Evolutionary conservation across 2,888 invertebrate species (phyloP).

Genomic region (Nymphalis c-album): DNA sequence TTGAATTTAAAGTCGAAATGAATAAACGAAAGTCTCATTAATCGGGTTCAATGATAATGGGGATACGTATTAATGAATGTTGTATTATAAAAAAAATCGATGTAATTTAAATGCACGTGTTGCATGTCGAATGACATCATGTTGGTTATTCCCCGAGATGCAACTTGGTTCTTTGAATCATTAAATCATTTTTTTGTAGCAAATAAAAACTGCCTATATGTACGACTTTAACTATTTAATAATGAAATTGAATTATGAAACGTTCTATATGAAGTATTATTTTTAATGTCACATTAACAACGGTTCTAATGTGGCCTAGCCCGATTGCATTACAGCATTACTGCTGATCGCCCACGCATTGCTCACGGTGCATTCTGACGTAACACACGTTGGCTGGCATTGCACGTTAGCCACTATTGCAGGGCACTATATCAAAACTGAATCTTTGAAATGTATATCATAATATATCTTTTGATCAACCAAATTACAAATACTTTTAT

Average conservation of each 20-base stretch:
- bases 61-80: neutral
- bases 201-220: neutral
- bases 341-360: conserved; percentile 40
- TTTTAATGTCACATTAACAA: no score
- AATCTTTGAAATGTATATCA: neutral
- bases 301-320: no score
- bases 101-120: conserved; percentile 28
- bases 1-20: no score
- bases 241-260: no score
- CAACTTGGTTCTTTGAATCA: conserved; percentile 28
- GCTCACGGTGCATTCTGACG: conserved; percentile 43
- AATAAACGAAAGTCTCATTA: neutral
- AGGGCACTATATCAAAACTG: conserved; percentile 5
- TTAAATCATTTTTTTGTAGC: neutral
- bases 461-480: no score
- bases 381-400: conserved; percentile 39
- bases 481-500: no score
- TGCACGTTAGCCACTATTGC: conserved; percentile 30
- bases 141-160: conserved; percentile 30
- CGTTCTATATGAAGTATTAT: no score
- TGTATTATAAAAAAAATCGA: conserved; percentile 9
- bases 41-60: neutral
- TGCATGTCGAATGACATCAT: conserved; percentile 28
- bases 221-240: no score
- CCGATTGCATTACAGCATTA: no score